Conservation (phyloP, 1,140 invertebrate species). For the Aphis craccivora region DNA sequence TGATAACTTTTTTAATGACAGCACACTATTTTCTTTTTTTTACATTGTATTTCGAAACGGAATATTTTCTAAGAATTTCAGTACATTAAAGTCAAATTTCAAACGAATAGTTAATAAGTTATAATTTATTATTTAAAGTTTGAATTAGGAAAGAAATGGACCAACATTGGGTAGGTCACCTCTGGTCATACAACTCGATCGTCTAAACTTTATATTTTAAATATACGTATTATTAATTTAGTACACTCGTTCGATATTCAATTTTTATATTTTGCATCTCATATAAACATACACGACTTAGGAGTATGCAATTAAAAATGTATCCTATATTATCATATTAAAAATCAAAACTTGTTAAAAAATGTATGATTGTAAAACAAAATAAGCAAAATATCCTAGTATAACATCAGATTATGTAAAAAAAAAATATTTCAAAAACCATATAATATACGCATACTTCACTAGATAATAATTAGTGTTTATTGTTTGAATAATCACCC, state of each 20-base stretch:
- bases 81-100: background rate
- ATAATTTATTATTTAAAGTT: background rate
- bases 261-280: background rate
- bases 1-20: background rate
- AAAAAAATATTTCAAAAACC: background rate
- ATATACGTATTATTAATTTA: background rate
- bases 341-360: background rate
- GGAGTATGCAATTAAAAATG: background rate
- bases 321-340: background rate
- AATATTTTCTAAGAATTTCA: background rate
- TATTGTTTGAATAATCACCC: background rate
- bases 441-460: background rate
- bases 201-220: background rate
- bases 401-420: background rate
- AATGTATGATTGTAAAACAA: background rate
- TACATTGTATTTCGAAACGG: background rate
- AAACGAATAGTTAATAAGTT: background rate
- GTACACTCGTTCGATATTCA: background rate
- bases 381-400: background rate
- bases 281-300: no score
- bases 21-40: background rate
- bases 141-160: background rate
- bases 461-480: background rate
- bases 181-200: background rate
- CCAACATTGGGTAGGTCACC: background rate